Conservation (phyloP, 2,797 vertebrate genomes). For the Tokudaia tokunoshimensis region DNA sequence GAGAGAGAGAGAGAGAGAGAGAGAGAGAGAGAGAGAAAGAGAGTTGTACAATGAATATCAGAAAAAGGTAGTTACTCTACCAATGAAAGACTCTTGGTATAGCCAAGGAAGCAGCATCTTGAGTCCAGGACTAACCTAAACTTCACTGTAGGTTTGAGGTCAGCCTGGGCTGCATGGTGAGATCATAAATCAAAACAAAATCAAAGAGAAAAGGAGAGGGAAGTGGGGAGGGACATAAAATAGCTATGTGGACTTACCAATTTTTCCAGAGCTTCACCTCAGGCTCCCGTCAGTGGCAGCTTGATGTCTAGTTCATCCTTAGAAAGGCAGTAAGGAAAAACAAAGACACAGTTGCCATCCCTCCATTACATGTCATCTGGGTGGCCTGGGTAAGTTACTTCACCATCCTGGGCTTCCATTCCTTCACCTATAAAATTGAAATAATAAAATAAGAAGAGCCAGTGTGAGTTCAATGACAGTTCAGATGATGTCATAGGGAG, state of each 20-base stretch:
- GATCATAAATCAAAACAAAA: background rate
- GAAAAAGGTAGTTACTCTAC: background rate
- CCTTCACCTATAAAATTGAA: conserved; percentile 12
- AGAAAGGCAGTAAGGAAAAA: too few species aligned
- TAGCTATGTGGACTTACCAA: background rate
- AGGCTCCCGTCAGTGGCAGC: background rate
- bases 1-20: background rate
- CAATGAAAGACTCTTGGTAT: background rate
- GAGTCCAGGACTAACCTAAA: background rate
- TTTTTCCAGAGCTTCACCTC: background rate
- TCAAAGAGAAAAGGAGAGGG: background rate
- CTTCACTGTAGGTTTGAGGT: background rate
- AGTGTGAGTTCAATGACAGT: background rate
- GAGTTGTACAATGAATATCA: background rate
- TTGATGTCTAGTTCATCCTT: background rate
- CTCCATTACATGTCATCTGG: background rate
- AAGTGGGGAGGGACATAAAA: background rate
- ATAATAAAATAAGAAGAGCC: background rate
- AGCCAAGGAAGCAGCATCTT: background rate
- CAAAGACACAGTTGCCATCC: background rate
- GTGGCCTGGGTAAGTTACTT: background rate
- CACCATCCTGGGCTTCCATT: background rate
- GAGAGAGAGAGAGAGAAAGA: background rate
- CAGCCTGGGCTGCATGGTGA: background rate
- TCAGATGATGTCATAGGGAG: background rate